phyloP scores from a whole-genome alignment of 2,888 invertebrate species.

The Marronus borbonicus region DNA sequence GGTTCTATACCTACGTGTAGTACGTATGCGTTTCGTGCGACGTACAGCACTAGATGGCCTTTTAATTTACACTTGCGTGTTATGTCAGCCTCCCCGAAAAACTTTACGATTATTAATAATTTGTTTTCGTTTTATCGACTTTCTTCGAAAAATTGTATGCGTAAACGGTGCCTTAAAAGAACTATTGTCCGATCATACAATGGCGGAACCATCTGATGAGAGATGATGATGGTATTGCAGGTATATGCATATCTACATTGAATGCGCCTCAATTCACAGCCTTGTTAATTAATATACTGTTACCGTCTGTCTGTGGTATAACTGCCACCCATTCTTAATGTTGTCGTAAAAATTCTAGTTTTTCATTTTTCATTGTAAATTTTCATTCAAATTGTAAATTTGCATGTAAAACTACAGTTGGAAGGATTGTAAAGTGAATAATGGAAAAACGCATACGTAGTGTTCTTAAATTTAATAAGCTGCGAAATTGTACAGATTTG shows the following conservation, averaged over 20 bases:
- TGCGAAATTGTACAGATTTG: too few relatives aligned
- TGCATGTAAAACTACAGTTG: too few relatives aligned
- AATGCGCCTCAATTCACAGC: background rate
- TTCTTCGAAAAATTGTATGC: slow-evolving; percentile 29
- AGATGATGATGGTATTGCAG: background rate
- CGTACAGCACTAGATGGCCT: slow-evolving; percentile 42
- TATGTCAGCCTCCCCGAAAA: slow-evolving; percentile 39
- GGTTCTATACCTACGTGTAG: too few relatives aligned
- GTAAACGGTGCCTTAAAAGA: slow-evolving; percentile 16
- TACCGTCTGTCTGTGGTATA: too few relatives aligned
- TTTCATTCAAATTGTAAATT: too few relatives aligned
- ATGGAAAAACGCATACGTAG: too few relatives aligned
- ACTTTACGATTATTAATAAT: slow-evolving; percentile 35
- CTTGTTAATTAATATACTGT: slow-evolving; percentile 1
- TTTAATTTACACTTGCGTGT: slow-evolving; percentile 45
- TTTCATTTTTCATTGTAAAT: too few relatives aligned
- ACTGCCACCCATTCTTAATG: too few relatives aligned
- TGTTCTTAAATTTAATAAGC: too few relatives aligned
- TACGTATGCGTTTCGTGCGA: slow-evolving; percentile 7
- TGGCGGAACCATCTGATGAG: slow-evolving; percentile 20
- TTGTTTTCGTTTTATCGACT: slow-evolving; percentile 43
- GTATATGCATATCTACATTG: background rate
- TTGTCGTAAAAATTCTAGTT: too few relatives aligned
- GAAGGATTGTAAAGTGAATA: too few relatives aligned
- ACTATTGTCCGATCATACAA: slow-evolving; percentile 21